Percentiles rank a stretch among this genome's conserved stretches.
Conservation (phyloP, 2,113 vertebrate species). For the Semicossyphus pulcher region DNA sequence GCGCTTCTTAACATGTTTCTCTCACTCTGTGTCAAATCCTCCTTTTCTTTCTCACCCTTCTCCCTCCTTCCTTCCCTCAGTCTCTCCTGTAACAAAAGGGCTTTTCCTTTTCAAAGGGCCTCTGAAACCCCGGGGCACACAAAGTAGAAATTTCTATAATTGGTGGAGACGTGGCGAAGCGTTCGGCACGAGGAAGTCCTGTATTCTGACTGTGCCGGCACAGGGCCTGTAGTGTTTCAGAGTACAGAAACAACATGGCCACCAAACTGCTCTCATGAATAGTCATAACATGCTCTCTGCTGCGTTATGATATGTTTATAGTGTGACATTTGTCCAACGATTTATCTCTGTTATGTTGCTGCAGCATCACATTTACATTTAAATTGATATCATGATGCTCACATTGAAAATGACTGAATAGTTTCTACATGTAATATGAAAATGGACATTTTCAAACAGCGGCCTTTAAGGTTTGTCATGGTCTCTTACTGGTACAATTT, state of each 20-base stretch:
- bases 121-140: slow-evolving; percentile 54
- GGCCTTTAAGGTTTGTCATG: slow-evolving; percentile 2
- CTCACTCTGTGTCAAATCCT: slow-evolving; percentile 5
- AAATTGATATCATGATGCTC: slow-evolving; percentile 52
- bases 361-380: slow-evolving; percentile 54
- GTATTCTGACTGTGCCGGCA: slow-evolving; percentile 51
- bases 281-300: slow-evolving; percentile 35
- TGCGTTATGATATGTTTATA: slow-evolving; percentile 41
- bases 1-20: not conserved
- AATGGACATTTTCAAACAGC: slow-evolving; percentile 24
- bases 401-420: slow-evolving; percentile 41
- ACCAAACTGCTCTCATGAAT: slow-evolving; percentile 34
- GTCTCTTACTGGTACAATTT: not conserved
- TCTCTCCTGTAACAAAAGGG: slow-evolving; percentile 44
- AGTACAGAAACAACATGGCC: slow-evolving; percentile 19
- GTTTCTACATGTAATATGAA: slow-evolving; percentile 17
- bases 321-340: slow-evolving; percentile 45
- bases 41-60: slow-evolving; percentile 9
- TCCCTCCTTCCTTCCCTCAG: not conserved
- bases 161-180: slow-evolving; percentile 37
- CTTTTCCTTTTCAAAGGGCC: slow-evolving; percentile 53
- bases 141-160: slow-evolving; percentile 60
- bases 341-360: slow-evolving; percentile 45
- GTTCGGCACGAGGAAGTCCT: slow-evolving; percentile 53
- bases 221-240: slow-evolving; percentile 36